Conservation (phyloP, 2,113 vertebrate species). For the Calypte anna region DNA sequence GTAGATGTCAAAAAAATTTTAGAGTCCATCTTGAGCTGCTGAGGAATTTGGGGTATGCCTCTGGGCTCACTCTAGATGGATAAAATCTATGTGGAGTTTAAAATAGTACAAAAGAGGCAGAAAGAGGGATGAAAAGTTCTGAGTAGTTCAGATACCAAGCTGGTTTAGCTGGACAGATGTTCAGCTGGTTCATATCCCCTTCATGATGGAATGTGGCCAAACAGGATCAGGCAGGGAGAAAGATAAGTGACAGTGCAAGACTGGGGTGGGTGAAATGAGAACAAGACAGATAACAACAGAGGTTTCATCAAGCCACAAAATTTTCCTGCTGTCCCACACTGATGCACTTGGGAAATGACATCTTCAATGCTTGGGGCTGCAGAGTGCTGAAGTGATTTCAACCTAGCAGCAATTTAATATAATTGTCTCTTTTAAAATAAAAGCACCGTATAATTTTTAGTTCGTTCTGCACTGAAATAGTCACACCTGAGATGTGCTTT, state of each 20-base stretch:
- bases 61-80: background rate
- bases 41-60: background rate
- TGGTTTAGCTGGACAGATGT: background rate
- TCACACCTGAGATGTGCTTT: background rate
- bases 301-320: background rate
- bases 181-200: background rate
- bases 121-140: background rate
- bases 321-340: background rate
- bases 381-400: background rate
- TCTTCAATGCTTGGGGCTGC: background rate
- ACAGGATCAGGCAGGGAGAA: background rate
- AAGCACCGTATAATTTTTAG: background rate
- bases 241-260: background rate
- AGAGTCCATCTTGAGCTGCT: background rate
- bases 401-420: background rate
- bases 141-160: background rate
- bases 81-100: background rate
- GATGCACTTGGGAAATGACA: background rate
- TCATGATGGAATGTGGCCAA: background rate
- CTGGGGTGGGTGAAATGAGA: background rate
- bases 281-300: background rate
- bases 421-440: background rate
- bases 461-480: background rate
- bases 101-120: background rate
- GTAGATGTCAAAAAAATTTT: slow-evolving; percentile 12